These are phyloP conservation scores for Phaetusa simplex DNA, from an alignment of 2,113 vertebrate genomes.

Conservation along the genomic window DNA sequence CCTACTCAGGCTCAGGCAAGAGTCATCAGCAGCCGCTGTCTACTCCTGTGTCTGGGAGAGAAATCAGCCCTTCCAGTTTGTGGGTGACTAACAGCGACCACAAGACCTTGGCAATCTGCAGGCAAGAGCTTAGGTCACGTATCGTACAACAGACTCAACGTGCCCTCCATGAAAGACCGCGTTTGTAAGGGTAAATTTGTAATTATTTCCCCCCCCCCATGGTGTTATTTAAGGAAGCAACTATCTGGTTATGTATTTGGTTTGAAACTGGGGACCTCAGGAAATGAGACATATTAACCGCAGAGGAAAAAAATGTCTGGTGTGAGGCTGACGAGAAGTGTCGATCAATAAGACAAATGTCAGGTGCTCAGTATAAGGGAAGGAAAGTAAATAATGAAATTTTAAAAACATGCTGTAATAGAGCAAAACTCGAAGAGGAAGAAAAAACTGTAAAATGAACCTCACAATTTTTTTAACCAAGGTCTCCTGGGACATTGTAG, in stretches of 20 bases:
- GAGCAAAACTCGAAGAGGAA: background rate
- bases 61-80: background rate
- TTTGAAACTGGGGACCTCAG: background rate
- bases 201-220: background rate
- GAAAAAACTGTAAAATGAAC: rapidly evolving
- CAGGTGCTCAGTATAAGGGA: background rate
- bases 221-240: background rate
- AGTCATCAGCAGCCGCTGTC: background rate
- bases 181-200: background rate
- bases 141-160: background rate
- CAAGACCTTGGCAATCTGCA: background rate
- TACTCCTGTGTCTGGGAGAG: background rate
- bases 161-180: background rate
- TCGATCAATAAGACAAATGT: background rate
- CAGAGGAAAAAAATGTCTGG: background rate
- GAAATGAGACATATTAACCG: background rate
- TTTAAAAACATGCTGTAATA: background rate
- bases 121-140: background rate
- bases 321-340: background rate
- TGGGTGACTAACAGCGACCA: background rate
- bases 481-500: background rate
- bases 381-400: background rate
- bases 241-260: background rate
- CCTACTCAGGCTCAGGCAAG: background rate
- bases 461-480: rapidly evolving